phyloP scores from a whole-genome alignment of 2,113 vertebrate genomes.

The Ia io region DNA sequence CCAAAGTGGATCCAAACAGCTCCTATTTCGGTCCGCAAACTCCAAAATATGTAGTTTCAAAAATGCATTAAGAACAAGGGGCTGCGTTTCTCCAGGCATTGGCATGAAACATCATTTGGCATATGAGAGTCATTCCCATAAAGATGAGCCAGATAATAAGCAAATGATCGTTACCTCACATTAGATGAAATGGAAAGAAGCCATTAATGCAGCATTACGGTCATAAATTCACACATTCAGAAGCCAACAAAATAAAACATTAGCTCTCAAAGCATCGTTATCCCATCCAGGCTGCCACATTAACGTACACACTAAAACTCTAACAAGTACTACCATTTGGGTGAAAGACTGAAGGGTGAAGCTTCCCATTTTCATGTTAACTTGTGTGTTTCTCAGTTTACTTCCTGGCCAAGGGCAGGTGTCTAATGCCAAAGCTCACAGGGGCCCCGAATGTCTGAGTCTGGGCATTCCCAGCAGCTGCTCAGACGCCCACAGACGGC shows the following conservation, averaged over 20 bases:
- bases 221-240: constrained; percentile 53
- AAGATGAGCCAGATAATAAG: constrained; percentile 58
- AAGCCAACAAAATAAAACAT: constrained; percentile 55
- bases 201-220: constrained; percentile 58
- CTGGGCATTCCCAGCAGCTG: neutral
- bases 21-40: constrained; percentile 23
- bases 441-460: neutral
- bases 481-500: neutral
- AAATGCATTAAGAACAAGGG: constrained; percentile 23
- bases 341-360: neutral
- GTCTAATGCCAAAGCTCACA: neutral
- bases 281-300: constrained; percentile 17
- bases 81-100: constrained; percentile 28
- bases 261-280: constrained; percentile 3
- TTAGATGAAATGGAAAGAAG: constrained; percentile 58
- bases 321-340: neutral
- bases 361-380: neutral
- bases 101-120: constrained; percentile 37
- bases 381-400: neutral
- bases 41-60: neutral
- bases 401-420: neutral
- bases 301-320: neutral
- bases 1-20: constrained; percentile 50
- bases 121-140: constrained; percentile 37
- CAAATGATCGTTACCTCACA: constrained; percentile 57